These are phyloP conservation scores for Drosophila equinoxialis DNA, from an alignment of 1,140 invertebrate genomes.

Conservation along the genomic window DNA sequence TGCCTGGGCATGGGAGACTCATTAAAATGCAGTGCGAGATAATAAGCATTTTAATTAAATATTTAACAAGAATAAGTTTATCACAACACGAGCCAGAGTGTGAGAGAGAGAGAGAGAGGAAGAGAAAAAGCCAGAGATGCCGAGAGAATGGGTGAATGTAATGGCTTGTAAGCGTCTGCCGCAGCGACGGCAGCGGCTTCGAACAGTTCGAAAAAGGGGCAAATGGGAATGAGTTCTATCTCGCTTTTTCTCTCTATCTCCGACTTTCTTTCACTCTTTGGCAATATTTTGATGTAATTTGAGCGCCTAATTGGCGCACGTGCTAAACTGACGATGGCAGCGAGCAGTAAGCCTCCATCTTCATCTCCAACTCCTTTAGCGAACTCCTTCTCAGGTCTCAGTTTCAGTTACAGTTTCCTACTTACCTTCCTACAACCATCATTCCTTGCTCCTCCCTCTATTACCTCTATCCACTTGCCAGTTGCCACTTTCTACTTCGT, in stretches of 20 bases:
- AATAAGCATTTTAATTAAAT: constrained; percentile 83
- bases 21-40: constrained; percentile 83
- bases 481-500: constrained; percentile 11
- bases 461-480: constrained; percentile 27
- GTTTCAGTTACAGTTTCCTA: constrained; percentile 39
- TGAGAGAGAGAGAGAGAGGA: constrained; percentile 28
- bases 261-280: constrained; percentile 26
- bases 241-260: constrained; percentile 1
- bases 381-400: constrained; percentile 23
- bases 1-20: constrained; percentile 66
- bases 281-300: constrained; percentile 82
- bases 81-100: constrained; percentile 69
- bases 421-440: neutral
- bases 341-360: constrained; percentile 18
- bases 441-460: neutral
- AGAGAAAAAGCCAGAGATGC: neutral
- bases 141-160: constrained; percentile 41
- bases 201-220: constrained; percentile 58
- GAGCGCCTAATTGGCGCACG: constrained; percentile 78
- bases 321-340: constrained; percentile 60
- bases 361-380: too few species aligned
- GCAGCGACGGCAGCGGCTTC: constrained; percentile 56
- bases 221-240: constrained; percentile 35
- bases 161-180: constrained; percentile 78
- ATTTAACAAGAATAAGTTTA: constrained; percentile 83